phyloP scores from a whole-genome alignment of 1,140 invertebrate species.

The Hycleus phaleratus region DNA sequence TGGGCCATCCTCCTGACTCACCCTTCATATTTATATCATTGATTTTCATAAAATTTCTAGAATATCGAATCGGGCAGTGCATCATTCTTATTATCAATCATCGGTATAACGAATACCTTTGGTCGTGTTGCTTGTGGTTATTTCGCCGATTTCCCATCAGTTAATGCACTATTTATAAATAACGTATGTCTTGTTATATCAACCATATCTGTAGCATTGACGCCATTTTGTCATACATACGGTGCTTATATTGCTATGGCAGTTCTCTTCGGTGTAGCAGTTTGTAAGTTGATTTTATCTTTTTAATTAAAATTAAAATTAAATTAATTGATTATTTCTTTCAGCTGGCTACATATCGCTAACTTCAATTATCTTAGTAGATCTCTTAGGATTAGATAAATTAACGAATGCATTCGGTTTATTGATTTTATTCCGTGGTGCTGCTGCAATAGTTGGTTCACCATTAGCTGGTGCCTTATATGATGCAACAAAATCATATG shows the following conservation, averaged over 20 bases:
- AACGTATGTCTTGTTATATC: conserved; percentile 88
- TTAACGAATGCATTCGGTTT: conserved; percentile 95
- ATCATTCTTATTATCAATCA: conserved; percentile 85
- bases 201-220: conserved; percentile 75
- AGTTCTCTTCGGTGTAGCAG: conserved; percentile 90
- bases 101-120: conserved; percentile 91
- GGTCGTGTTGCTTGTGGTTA: conserved; percentile 83
- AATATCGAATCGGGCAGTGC: conserved; percentile 67
- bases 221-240: conserved; percentile 78
- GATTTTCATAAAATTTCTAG: conserved; percentile 42
- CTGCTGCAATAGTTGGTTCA: conserved; percentile 79
- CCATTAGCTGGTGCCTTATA: conserved; percentile 79
- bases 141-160: conserved; percentile 75
- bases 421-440: conserved; percentile 88
- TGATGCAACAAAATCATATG: conserved; percentile 78
- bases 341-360: conserved; percentile 93
- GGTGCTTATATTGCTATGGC: conserved; percentile 70
- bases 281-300: conserved; percentile 66
- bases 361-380: conserved; percentile 95
- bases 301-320: neutral
- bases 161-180: conserved; percentile 88
- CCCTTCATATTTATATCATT: neutral
- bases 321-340: conserved; percentile 17
- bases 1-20: neutral
- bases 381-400: conserved; percentile 89